A percentile compares a stretch with the other conserved stretches of the same genome.
phyloP scores from a whole-genome alignment of 1,140 invertebrate species.

The Drosophila pachea region DNA sequence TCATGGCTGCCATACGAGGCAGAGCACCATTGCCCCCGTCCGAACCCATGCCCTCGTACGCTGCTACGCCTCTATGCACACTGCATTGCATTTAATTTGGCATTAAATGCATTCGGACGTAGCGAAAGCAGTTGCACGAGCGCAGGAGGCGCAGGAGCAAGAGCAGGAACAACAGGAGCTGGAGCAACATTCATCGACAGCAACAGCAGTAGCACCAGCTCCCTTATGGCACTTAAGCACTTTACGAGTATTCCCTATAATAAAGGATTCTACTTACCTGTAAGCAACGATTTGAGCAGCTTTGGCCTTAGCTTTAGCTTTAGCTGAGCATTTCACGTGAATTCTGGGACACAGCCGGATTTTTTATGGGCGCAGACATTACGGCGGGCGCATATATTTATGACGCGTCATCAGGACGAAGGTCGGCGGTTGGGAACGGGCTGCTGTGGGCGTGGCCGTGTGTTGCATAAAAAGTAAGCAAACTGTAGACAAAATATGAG shows the following conservation, averaged over 20 bases:
- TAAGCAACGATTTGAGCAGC: conserved; percentile 31
- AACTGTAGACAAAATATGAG: conserved; percentile 36
- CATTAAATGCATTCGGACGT: conserved; percentile 56
- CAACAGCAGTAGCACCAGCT: conserved; percentile 1
- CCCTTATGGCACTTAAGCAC: conserved; percentile 35
- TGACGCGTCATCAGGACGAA: conserved; percentile 26
- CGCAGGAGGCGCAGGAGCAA: neutral
- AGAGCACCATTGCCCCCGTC: neutral
- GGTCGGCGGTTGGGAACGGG: neutral
- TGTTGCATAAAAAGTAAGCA: conserved; percentile 28
- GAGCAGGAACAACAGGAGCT: neutral
- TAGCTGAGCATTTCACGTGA: conserved; percentile 11
- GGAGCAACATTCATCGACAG: neutral
- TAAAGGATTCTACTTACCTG: conserved; percentile 31
- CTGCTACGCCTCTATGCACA: neutral
- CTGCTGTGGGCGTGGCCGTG: neutral
- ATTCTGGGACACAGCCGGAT: conserved; percentile 29
- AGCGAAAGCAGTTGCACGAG: neutral
- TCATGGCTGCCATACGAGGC: conserved; percentile 27
- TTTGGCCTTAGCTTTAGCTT: conserved; percentile 19
- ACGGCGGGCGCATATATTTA: conserved; percentile 41
- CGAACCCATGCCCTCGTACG: neutral
- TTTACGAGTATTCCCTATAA: conserved; percentile 42
- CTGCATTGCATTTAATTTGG: conserved; percentile 54
- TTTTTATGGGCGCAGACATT: conserved; percentile 46